Evolutionary conservation across 1,140 invertebrate species (phyloP), one percentile per base, ranked within the genome.

Genomic region (Bombus affinis): DNA sequence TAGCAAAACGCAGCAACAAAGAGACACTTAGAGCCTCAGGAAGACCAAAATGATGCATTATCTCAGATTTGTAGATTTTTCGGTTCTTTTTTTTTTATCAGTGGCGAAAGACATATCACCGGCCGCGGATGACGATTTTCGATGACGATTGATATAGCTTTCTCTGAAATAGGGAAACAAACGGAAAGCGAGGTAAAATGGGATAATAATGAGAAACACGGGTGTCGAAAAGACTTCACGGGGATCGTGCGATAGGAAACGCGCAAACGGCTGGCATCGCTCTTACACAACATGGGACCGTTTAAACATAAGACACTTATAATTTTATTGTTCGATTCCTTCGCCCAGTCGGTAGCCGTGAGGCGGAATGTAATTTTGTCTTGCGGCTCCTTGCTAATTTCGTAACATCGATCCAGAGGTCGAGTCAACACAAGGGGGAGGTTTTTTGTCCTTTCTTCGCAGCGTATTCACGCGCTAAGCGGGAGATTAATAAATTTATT

Each of bases 101-200:
- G 79, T 87, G 89, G 87, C 84, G 85, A 90, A 87, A 90, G 80
- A 91, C 90, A 91, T 91, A 91, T 91, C 90, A 91, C 87, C 84
- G 87, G 86, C 81, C 89, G 89, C 78, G 87, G 62, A 86, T 71
- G 77, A 86, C 84, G 85, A 90, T 89, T 83, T 75, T 85, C 53
- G 47, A 42, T 53, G 47, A 42, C n/a, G 37, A 59, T n/a, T 10
- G 68, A 39, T 22, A 53, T 53, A 53, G 47, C 47, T 22, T 53
- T 53, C 47, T 53, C 47, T 53, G 47, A 22, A 22, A 53, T 53
- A 22, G 47, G 18, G 47, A 53, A 53, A 53, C 22, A 22, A 22
- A 53, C 22, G 47, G 71, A 39, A 39, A 15, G 81, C 3, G 3
- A 5, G 25, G 3, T 37, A 25, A 39, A 72, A 9, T 70, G 68